These are phyloP conservation scores for Turritopsis dohrnii DNA, from an alignment of 30 jellyfish, hydroid and myxozoan genomes.

Conservation along the genomic window DNA sequence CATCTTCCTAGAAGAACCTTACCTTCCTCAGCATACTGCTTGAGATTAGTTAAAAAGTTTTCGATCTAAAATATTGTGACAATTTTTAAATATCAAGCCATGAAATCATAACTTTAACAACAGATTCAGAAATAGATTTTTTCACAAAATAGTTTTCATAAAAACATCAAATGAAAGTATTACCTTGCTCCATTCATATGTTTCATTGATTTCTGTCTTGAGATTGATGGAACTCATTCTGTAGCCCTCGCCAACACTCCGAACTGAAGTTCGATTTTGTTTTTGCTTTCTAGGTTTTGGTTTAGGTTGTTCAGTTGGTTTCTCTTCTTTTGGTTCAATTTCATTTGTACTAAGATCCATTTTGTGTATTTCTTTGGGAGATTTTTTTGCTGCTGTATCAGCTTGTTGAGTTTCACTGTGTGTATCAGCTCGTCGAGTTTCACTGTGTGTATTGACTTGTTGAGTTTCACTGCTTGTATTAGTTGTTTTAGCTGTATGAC, in stretches of 20 bases:
- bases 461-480: neutral
- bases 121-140: too few species aligned
- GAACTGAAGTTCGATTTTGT: slow-evolving; percentile 26
- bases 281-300: slow-evolving; percentile 23
- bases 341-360: neutral
- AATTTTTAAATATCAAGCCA: too few species aligned
- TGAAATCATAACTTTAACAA: too few species aligned
- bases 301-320: slow-evolving; percentile 4
- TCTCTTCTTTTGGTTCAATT: slow-evolving; percentile 1
- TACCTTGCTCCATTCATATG: slow-evolving; percentile 97
- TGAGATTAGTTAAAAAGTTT: slow-evolving; percentile 54
- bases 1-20: too few species aligned
- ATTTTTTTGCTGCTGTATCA: neutral
- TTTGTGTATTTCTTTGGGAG: neutral
- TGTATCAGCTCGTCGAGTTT: too few species aligned
- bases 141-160: too few species aligned
- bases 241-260: slow-evolving; percentile 16
- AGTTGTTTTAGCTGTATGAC: neutral
- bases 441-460: too few species aligned
- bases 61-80: slow-evolving; percentile 51
- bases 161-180: too few species aligned
- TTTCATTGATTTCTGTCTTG: slow-evolving; percentile 48
- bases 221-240: slow-evolving; percentile 36
- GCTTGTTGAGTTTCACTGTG: too few species aligned
- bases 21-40: slow-evolving; percentile 44